These are phyloP conservation scores for Sarcophaga variegata DNA, from an alignment of 2,888 invertebrate genomes.

Conservation along the genomic window DNA sequence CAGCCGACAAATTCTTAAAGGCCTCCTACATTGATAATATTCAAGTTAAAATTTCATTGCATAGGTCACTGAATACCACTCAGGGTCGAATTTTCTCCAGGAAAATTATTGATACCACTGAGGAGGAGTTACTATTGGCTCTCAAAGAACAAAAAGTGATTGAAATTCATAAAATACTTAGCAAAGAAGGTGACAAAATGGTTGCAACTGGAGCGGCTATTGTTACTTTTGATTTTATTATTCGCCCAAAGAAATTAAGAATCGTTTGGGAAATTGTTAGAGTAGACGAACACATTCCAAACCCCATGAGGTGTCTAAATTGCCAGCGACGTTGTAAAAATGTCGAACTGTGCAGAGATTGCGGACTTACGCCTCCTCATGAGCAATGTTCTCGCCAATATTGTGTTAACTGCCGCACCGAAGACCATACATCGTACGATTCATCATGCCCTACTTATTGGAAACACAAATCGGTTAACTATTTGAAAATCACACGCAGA, in stretches of 20 bases:
- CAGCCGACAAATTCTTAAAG: background rate
- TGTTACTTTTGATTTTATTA: slow-evolving; percentile 31
- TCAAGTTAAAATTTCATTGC: slow-evolving; percentile 33
- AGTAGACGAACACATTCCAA: slow-evolving; percentile 9
- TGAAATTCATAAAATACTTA: slow-evolving; percentile 31
- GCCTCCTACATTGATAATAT: background rate
- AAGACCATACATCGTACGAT: background rate
- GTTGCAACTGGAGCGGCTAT: slow-evolving; percentile 41
- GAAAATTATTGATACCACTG: slow-evolving; percentile 34
- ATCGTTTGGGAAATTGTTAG: slow-evolving; percentile 31
- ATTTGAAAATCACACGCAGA: background rate
- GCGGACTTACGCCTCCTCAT: background rate
- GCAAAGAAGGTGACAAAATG: background rate
- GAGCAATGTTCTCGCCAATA: slow-evolving; percentile 16
- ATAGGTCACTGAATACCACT: slow-evolving; percentile 15
- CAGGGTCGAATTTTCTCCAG: too few relatives aligned
- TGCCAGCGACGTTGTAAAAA: slow-evolving; percentile 20
- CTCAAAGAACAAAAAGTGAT: slow-evolving; percentile 36
- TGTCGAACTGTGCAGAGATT: slow-evolving; percentile 24
- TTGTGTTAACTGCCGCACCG: slow-evolving; percentile 25
- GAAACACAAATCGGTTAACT: slow-evolving; percentile 35
- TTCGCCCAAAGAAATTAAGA: slow-evolving; percentile 14
- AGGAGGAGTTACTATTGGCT: slow-evolving; percentile 17
- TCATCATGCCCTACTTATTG: slow-evolving; percentile 16
- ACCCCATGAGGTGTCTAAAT: slow-evolving; percentile 25